A percentile compares a stretch with the other conserved stretches of the same genome.
Conservation (phyloP, 2,113 vertebrate genomes). For the Calyptomena viridis region DNA sequence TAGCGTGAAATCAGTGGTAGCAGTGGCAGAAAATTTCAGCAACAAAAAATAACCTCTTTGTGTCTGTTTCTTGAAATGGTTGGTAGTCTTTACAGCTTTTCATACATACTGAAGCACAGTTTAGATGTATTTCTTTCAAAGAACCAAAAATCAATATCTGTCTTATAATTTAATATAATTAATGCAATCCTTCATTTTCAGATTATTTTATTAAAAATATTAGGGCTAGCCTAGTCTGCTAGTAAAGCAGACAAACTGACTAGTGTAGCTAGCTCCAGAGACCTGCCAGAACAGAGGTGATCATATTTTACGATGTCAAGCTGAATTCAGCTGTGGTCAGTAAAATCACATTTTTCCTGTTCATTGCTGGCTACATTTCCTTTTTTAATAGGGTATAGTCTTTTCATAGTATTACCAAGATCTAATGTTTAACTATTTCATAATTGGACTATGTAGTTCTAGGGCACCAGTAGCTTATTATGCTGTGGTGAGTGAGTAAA, state of each 20-base stretch:
- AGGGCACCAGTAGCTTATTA: background rate
- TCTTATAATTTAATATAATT: background rate
- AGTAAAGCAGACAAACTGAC: background rate
- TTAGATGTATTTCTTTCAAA: background rate
- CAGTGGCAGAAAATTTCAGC: background rate
- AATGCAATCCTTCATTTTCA: background rate
- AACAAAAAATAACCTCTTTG: background rate
- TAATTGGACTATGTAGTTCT: background rate
- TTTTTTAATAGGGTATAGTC: background rate
- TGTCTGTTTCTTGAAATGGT: background rate
- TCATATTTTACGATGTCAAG: background rate
- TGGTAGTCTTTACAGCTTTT: background rate
- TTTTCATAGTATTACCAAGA: background rate
- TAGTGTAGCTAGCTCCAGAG: background rate
- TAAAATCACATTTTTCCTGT: background rate
- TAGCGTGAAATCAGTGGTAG: background rate
- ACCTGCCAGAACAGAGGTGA: rapidly evolving
- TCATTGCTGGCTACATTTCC: background rate
- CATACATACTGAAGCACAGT: background rate
- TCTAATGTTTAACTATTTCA: background rate
- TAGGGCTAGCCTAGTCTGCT: background rate
- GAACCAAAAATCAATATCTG: background rate
- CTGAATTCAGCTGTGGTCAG: background rate
- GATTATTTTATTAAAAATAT: background rate
- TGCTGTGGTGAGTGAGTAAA: background rate